These are phyloP conservation scores for Pseudochirops corinnae DNA, from an alignment of 2,797 vertebrate species.

Conservation along the genomic window DNA sequence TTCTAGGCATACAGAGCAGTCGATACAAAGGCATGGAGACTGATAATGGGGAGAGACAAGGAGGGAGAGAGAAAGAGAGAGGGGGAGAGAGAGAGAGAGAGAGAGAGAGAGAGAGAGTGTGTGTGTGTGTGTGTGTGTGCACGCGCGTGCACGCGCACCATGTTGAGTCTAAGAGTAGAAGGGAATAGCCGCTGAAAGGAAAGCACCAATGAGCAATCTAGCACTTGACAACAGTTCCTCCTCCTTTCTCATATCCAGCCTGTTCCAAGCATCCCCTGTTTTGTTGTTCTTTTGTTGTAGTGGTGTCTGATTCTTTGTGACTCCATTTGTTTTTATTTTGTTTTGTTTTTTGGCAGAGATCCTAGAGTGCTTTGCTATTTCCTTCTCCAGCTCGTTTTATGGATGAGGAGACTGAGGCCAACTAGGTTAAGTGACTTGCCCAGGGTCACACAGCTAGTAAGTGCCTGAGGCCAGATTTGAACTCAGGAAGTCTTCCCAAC, in stretches of 20 bases:
- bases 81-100: too few species aligned
- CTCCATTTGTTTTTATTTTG: not conserved
- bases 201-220: not conserved
- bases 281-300: not conserved
- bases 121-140: too few species aligned
- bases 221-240: not conserved
- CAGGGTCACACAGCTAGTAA: too few species aligned
- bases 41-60: too few species aligned
- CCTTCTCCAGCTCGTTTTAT: not conserved
- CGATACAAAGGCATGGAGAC: not conserved
- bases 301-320: not conserved
- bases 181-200: not conserved
- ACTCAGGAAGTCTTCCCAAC: too few species aligned
- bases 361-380: not conserved
- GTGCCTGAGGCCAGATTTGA: too few species aligned
- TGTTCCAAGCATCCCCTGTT: not conserved
- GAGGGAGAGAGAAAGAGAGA: too few species aligned
- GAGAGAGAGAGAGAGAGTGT: too few species aligned
- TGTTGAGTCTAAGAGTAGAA: not conserved
- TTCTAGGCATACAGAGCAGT: not conserved
- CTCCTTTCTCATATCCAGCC: not conserved
- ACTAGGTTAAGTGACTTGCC: not conserved
- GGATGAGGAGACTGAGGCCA: not conserved
- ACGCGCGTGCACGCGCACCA: not conserved
- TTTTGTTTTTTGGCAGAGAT: not conserved